phyloP scores from a whole-genome alignment of 2,888 invertebrate species.

The Tryphoninae sp. region DNA sequence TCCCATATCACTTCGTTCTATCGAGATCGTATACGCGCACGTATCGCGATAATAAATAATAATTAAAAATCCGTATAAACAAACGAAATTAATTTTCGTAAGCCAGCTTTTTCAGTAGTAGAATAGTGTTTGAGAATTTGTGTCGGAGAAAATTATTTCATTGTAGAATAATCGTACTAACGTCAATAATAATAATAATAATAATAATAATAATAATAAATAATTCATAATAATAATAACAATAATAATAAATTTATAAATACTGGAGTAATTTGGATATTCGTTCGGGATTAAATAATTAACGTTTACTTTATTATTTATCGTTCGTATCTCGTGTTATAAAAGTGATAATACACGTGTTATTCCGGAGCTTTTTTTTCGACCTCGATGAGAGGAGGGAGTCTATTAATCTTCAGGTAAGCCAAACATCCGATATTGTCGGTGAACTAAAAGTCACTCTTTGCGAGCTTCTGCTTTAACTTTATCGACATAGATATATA shows the following conservation, averaged over 20 bases:
- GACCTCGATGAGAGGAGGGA: not conserved
- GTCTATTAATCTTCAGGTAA: slow-evolving; percentile 17
- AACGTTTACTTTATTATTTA: not conserved
- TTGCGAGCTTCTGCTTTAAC: not conserved
- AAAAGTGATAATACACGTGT: slow-evolving; percentile 23
- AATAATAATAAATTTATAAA: not conserved
- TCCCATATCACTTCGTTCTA: slow-evolving; percentile 52
- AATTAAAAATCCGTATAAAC: not conserved
- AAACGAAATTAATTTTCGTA: not conserved
- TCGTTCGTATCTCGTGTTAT: slow-evolving; percentile 20
- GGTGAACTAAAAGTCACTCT: not conserved
- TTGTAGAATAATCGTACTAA: not conserved
- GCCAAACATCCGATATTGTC: slow-evolving; percentile 24
- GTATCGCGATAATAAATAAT: slow-evolving; percentile 13
- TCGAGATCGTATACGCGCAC: slow-evolving; percentile 39
- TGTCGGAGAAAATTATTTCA: not conserved
- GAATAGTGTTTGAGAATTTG: slow-evolving; percentile 15
- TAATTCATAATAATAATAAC: slow-evolving; percentile 3
- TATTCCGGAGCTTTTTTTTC: not conserved
- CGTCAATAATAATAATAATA: not conserved
- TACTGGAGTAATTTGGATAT: not conserved
- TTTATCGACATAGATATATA: not conserved
- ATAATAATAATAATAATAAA: slow-evolving; percentile 11
- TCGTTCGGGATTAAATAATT: not conserved
- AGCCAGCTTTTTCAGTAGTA: not conserved